Evolutionary conservation across 2,797 vertebrate species (phyloP).

Genomic region (Rhynchotus rufescens): DNA sequence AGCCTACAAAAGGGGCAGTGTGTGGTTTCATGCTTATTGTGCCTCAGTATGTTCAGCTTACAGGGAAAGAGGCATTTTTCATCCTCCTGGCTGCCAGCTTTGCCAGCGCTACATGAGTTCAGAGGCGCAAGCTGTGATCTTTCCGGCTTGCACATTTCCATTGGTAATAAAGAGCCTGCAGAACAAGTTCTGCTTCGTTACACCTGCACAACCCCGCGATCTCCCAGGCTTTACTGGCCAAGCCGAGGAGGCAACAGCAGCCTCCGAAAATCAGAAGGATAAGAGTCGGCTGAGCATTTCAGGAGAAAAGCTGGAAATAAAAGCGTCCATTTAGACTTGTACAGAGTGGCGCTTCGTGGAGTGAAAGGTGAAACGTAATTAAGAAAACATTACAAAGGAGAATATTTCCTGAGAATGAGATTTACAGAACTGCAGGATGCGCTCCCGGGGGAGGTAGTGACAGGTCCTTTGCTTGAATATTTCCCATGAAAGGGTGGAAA

Average conservation of each 20-base stretch:
- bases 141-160: background rate
- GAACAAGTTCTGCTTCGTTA: background rate
- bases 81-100: background rate
- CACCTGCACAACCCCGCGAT: background rate
- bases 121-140: conserved; percentile 10
- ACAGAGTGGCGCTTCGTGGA: background rate
- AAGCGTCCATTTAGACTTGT: background rate
- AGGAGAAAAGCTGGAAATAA: background rate
- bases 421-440: background rate
- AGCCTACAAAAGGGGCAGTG: background rate
- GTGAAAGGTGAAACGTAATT: background rate
- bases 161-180: background rate
- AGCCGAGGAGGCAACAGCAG: background rate
- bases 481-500: background rate
- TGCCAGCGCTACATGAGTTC: background rate
- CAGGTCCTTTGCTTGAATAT: background rate
- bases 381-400: background rate
- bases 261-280: background rate
- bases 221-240: background rate
- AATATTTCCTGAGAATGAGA: background rate
- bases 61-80: conserved; percentile 8
- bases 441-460: background rate
- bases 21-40: conserved; percentile 41
- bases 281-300: background rate
- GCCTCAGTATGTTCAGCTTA: conserved; percentile 2